Base-by-base conservation (phyloP, 2,113 vertebrate species). In the Melanerpes aurifrons region DNA sequence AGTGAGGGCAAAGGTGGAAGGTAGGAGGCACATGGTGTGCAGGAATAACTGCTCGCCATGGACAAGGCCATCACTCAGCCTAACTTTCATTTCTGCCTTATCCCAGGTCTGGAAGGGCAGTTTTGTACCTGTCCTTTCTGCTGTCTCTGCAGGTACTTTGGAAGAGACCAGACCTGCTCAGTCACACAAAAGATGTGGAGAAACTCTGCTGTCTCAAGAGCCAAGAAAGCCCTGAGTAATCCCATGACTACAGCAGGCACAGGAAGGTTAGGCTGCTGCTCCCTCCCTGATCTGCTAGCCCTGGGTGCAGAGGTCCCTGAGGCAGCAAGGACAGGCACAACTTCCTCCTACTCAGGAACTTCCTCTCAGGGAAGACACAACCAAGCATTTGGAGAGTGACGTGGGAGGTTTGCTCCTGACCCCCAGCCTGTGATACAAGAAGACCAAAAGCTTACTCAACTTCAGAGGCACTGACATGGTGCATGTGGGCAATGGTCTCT, bases 221-320 rank as follows among this genome's bases (percentile, higher is more conserved):
- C 14, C n/a, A 75, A 64, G 43, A 50, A 69, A 77, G 16, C 20
- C 35, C 43, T 40, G 69, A 56, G 20, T 35, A 53, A 22, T 5
- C 50, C 35, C 57, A 29, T 7, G 20, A 47, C 13, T 28, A 43
- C 7, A 32, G 2, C 28, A 67, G 40, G 64, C 50, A 70, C 22
- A 17, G 0, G 5, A 71, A 59, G 26, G 24, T 62, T 3, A 53
- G 32, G 37, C 63, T 89, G 31, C 26, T n/a, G 18, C 15, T 45
- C 22, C 21, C 12, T 24, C 58, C 53, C 15, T 29, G 35, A 5
- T 61, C 45, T 68, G 37, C 43, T 48, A 48, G 56, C 7, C 18
- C 43, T 66, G 2, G 2, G 24, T 1, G 1, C 0, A 4, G n/a
- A 4, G 15, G 25, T 32, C 58, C 20, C 25, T 16, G 22, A 40